Base-by-base conservation (phyloP, 2,888 invertebrate species). In the Xestia ashworthii region DNA sequence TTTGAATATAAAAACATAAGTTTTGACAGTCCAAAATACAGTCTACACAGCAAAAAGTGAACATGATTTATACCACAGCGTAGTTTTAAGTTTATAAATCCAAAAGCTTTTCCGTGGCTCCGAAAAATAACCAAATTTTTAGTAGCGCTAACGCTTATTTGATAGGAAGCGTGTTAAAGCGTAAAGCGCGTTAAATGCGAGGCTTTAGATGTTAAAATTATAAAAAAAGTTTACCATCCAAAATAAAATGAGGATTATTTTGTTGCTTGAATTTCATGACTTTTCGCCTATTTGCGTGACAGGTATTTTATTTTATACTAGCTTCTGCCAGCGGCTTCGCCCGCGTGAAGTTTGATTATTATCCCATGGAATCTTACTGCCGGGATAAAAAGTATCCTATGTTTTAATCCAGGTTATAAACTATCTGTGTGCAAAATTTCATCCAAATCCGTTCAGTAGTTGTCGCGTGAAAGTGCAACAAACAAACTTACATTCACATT, bases 151-250 rank as follows among this genome's bases (percentile, higher is more conserved):
- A 64, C 53, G 46, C 4, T 53, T 79, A 64, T 78, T 69, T 64
- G 9, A 80, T 71, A 41, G 3, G 14, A 77, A 68, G 12, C 9
- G 55, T 76, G 76, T 65, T 41, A 9, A 76, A 74, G 19, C 38
- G 25, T 22, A 25, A 53, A 46, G 12, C 62, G 9, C 22, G 77
- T 64, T 69, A 53, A 79, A 46, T 25, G 19, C n/a, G 11, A 19
- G 71, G 64, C 19, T 70, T 79, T 48, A 8, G 22, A 14, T 48
- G 64, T 64, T 80, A 66, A 55, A 60, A 70, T 67, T 62, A 60
- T 62, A 44, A 5, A 50, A n/a, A 68, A 38, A 53, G 32, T 50
- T 78, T n/a, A n/a, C 66, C 60, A 44, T 44, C 1, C 3, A 3
- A 46, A 38, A 48, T 41, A 71, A 80, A 55, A 64, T 32, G 41